phyloP scores from a whole-genome alignment of 2,888 invertebrate species.

The Pollenia labialis region DNA sequence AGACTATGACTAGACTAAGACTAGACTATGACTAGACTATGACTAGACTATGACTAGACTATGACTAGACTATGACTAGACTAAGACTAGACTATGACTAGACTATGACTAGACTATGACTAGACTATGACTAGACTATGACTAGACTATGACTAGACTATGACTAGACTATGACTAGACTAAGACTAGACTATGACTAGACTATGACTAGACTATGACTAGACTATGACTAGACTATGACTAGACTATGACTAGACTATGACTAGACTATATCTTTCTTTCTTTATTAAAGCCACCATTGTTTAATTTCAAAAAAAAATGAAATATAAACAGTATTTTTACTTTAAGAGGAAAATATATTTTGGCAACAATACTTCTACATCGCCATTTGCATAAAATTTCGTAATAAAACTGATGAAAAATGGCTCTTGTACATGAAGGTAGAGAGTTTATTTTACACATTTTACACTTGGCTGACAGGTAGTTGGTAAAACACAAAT shows the following conservation, averaged over 20 bases:
- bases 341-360: background rate
- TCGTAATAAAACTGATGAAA: background rate
- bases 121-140: background rate
- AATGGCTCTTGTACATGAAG: background rate
- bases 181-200: background rate
- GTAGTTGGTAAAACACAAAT: constrained; percentile 6
- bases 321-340: background rate
- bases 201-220: background rate
- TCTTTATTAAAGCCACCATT: background rate
- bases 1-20: constrained; percentile 11
- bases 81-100: background rate
- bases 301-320: background rate
- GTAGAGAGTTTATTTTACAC: constrained; percentile 51
- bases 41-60: constrained; percentile 12
- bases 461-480: constrained; percentile 44
- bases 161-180: background rate
- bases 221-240: background rate
- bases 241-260: background rate
- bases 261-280: background rate
- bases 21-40: background rate
- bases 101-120: background rate
- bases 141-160: background rate
- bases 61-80: constrained; percentile 1
- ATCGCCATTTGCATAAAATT: background rate
- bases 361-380: background rate